Evolutionary conservation across 2,797 vertebrate species (phyloP).

Genomic region (Lagocephalus sceleratus): DNA sequence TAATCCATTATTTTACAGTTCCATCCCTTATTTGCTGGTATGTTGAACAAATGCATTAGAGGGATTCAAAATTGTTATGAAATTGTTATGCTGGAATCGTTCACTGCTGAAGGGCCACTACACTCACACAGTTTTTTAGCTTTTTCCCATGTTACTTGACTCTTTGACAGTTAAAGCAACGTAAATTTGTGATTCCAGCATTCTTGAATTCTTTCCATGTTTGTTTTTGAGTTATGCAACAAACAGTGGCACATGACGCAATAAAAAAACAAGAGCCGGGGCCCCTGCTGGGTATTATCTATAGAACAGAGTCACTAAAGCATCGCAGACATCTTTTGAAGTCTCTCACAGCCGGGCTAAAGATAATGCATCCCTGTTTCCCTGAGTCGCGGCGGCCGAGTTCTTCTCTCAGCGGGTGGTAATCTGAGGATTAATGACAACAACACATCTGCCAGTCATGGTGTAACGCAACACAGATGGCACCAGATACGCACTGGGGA

Average conservation of each 20-base stretch:
- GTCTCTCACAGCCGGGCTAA: conserved; percentile 23
- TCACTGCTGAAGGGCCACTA: no score
- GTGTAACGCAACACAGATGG: conserved; percentile 62
- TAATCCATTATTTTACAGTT: conserved; percentile 67
- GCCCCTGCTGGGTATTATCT: neutral
- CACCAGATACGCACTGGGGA: conserved; percentile 38
- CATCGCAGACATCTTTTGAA: conserved; percentile 16
- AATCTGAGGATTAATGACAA: conserved; percentile 69
- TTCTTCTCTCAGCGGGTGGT: conserved; percentile 53
- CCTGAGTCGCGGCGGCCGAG: conserved; percentile 33
- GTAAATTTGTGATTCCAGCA: neutral
- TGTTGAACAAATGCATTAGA: conserved; percentile 64
- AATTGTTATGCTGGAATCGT: conserved; percentile 51
- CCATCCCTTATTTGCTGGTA: conserved; percentile 37
- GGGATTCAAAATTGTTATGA: conserved; percentile 60
- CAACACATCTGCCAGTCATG: conserved; percentile 65
- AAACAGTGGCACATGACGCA: conserved; percentile 32
- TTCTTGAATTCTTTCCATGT: conserved; percentile 5
- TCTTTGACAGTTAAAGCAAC: conserved; percentile 26
- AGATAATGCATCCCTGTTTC: conserved; percentile 31
- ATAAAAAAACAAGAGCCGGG: conserved; percentile 10
- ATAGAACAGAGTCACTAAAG: conserved; percentile 18
- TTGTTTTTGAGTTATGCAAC: conserved; percentile 50
- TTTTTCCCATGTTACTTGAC: conserved; percentile 47
- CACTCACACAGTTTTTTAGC: no score